These are phyloP conservation scores for Macrotrachela quadricornifera DNA, from an alignment of 1,140 invertebrate species.

Conservation along the genomic window DNA sequence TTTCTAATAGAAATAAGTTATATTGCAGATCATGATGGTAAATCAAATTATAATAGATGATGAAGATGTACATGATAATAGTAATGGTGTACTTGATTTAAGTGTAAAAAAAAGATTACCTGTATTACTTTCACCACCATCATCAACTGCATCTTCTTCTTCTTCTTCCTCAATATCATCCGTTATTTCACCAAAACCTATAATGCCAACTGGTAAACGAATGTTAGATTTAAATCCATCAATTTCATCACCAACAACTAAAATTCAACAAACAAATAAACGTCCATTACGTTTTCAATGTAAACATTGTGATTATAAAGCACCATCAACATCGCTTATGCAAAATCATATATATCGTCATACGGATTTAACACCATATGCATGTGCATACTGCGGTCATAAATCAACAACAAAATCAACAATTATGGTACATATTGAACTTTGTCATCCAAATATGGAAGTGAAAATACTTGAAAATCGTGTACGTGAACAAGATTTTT, in stretches of 20 bases:
- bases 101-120: too few species aligned
- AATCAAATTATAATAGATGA: too few species aligned
- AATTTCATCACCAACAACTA: neutral
- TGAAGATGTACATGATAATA: too few species aligned
- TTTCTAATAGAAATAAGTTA: too few species aligned
- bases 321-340: neutral
- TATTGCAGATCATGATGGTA: too few species aligned
- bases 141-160: too few species aligned
- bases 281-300: conserved; percentile 7
- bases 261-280: neutral
- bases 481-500: conserved; percentile 6
- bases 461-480: conserved; percentile 5
- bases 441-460: conserved; percentile 8
- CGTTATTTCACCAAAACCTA: too few species aligned
- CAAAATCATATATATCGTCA: conserved; percentile 8
- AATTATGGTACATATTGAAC: conserved; percentile 9
- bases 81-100: too few species aligned
- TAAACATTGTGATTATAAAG: conserved; percentile 1
- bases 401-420: conserved; percentile 9
- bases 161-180: too few species aligned
- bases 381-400: conserved; percentile 6
- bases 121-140: too few species aligned
- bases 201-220: too few species aligned
- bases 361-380: conserved; percentile 6
- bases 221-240: too few species aligned